These are phyloP conservation scores for Chaetops frenatus DNA, from an alignment of 2,113 vertebrate species.

Conservation along the genomic window DNA sequence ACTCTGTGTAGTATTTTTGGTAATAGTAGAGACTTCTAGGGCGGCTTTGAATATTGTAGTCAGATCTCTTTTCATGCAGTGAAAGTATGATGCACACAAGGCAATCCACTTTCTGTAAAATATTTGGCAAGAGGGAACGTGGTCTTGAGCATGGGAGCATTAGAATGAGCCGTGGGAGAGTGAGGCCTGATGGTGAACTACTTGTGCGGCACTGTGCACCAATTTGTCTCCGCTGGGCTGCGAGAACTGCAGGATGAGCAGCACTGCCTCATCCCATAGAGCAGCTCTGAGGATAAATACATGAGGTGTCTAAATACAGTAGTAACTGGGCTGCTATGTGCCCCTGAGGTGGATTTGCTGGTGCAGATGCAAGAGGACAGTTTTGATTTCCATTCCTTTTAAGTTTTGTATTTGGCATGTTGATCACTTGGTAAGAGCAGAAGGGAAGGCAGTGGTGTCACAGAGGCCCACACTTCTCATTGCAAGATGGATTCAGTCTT, in stretches of 20 bases:
- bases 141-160: neutral
- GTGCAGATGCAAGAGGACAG: neutral
- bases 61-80: neutral
- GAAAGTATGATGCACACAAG: neutral
- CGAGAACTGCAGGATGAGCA: neutral
- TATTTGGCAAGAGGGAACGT: neutral
- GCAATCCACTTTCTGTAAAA: neutral
- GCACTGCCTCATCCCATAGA: neutral
- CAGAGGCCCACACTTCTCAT: neutral
- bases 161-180: neutral
- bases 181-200: neutral
- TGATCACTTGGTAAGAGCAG: neutral
- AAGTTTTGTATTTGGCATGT: neutral
- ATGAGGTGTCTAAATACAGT: neutral
- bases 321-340: neutral
- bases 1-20: neutral
- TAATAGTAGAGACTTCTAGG: neutral
- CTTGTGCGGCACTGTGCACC: neutral
- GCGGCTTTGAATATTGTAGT: neutral
- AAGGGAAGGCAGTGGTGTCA: neutral
- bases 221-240: neutral
- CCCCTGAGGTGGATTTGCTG: neutral
- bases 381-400: neutral
- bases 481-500: neutral
- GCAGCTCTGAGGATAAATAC: neutral